Base-by-base conservation (phyloP, 2,888 invertebrate genomes). In the Standfussiana lucernea region DNA sequence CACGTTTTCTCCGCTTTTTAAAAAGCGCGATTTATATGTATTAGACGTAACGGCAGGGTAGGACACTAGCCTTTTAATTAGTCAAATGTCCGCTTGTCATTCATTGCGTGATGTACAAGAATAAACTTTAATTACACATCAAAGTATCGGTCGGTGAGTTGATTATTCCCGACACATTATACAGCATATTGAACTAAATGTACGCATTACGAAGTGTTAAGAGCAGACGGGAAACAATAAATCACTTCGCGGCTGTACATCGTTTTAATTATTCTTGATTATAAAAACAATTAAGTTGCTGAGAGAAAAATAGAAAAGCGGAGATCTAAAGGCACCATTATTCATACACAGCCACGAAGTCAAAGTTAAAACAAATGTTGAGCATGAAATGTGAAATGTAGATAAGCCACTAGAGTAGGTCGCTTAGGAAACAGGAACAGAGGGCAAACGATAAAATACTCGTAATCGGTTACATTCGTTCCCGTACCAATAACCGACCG, bases 401-500 rank as follows among this genome's bases (percentile, higher is more conserved):
- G 79, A 88, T 84, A 86, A 83, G 75, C 76, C 64, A 73, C 59
- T 42, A 79, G 62, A 79, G 77, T 86, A 73, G 71, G 84, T 83
- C 83, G 80, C 77, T 81, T 84, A 75, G 71, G 79, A 82, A 88
- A 86, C 87, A 85, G 82, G 85, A 88, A 86, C 84, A 74, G 84
- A 74, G 79, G 73, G 80, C 83, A 81, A 71, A 80, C 72, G 88
- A 88, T 82, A 81, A 85, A 82, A 83, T 83, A 86, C 88, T 90
- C 84, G 83, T 83, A 86, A 88, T 90, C 84, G 83, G 76, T 76
- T 75, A 75, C 82, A 75, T 75, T 79, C 80, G 78, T 84, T 85
- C 88, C 88, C 85, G 79, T 86, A 87, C 83, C 88, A 90, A 90
- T 89, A 86, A 86, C 70, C 85, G 86, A 72, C 79, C 84, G 87